Evolutionary conservation across 2,113 vertebrate genomes (phyloP), one percentile per base, ranked within the genome.

Genomic region (Plectropomus leopardus): DNA sequence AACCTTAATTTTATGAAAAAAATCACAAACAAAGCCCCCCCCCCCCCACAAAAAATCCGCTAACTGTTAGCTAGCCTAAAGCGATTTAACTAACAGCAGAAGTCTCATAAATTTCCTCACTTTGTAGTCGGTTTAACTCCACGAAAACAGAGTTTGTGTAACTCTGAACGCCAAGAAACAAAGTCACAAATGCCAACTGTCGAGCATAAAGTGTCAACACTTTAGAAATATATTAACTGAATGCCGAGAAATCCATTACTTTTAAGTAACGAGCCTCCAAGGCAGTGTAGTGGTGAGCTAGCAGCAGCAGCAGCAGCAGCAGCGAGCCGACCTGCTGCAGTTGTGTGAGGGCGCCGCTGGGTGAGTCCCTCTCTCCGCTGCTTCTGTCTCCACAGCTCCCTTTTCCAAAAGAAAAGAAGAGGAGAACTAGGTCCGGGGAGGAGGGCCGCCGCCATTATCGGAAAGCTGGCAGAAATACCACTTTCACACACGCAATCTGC

Each of bases 381-480:
- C 91, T 40, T 86, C 87, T 88, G 90, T 91, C 90, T 94, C 91
- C 82, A 82, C 87, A 82, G 93, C 92, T 91, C 89, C 89, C 90
- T 93, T 92, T 94, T 93, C 83, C 90, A 73, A 87, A 90, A 93
- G 92, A 93, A 93, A 93, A 93, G 93, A 91, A 92, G 90, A 93
- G 83, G 88, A 85, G 92, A 91, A 88, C 87, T 86, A 88, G 91
- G 88, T 89, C 89, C 92, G 81, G 92, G 90, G 92, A 90, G 90
- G 93, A 90, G 92, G 90, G 92, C 88, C 88, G 92, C 93, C 94
- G 94, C 94, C 95, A 95, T 95, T 95, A 95, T 94, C 89, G 91
- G 88, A 87, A 92, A 92, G 90, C 93, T 87, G 86, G 83, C 83
- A 81, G 74, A 93, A 92, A 84, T 36, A 73, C 50, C 91, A 86